Evolutionary conservation across 2,797 vertebrate species (phyloP).

Genomic region (Lemur catta): DNA sequence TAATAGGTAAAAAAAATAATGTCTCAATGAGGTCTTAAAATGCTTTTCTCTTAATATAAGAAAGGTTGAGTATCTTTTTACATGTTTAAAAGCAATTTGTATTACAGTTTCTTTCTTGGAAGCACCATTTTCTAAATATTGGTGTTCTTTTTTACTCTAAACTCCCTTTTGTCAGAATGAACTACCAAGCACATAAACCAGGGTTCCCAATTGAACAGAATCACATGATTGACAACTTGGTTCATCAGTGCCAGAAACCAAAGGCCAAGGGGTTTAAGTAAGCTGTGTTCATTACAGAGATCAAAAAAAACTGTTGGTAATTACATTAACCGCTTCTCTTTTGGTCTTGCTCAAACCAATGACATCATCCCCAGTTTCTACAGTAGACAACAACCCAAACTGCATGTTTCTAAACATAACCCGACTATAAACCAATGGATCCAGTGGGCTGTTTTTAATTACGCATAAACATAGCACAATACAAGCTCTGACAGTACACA

Average conservation of each 20-base stretch:
- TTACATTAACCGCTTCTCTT: slow-evolving; percentile 27
- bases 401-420: slow-evolving; percentile 41
- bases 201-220: not conserved
- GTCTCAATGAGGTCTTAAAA: slow-evolving; percentile 3
- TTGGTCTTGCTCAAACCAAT: slow-evolving; percentile 30
- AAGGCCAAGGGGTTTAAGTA: slow-evolving; percentile 39
- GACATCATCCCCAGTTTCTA: slow-evolving; percentile 31
- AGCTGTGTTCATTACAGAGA: slow-evolving; percentile 8
- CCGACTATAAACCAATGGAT: not conserved
- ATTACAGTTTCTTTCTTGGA: not conserved
- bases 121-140: slow-evolving; percentile 29
- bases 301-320: slow-evolving; percentile 43
- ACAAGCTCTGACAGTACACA: not conserved
- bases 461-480: rapidly evolving
- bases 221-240: not conserved
- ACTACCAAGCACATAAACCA: slow-evolving; percentile 21
- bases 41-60: not conserved
- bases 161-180: not conserved
- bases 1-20: not conserved
- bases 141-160: slow-evolving; percentile 25
- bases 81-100: not conserved
- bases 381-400: not conserved
- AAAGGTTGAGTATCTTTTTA: not conserved
- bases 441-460: slow-evolving; percentile 5
- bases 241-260: slow-evolving; percentile 35